Conservation (phyloP, 1,140 invertebrate genomes). For the Drosophila murphyi region DNA sequence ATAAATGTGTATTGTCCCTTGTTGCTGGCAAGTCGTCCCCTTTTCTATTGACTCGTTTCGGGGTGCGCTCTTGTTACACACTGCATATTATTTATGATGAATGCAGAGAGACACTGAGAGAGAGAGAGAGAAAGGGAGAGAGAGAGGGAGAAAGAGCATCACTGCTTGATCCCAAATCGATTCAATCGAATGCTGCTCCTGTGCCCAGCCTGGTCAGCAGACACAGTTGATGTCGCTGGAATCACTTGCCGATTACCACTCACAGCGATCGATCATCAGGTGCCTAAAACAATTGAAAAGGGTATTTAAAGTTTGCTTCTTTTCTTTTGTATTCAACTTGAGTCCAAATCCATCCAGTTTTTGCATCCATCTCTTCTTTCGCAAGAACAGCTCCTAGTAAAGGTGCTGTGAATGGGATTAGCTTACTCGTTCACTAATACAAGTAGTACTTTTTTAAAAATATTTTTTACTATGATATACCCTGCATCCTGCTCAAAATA, state of each 20-base stretch:
- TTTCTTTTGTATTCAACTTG: constrained; percentile 1
- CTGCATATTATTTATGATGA: constrained; percentile 3
- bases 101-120: neutral
- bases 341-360: constrained; percentile 22
- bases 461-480: too few species aligned
- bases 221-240: neutral
- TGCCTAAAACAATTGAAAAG: too few species aligned
- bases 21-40: constrained; percentile 18
- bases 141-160: neutral
- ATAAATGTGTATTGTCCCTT: constrained; percentile 5
- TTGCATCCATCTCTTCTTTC: too few species aligned
- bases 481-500: too few species aligned
- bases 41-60: constrained; percentile 26
- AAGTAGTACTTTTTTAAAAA: too few species aligned
- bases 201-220: too few species aligned
- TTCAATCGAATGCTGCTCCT: neutral
- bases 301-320: too few species aligned
- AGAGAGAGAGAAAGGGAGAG: neutral
- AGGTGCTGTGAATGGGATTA: neutral
- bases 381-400: neutral
- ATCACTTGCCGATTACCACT: neutral
- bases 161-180: neutral
- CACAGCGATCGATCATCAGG: too few species aligned
- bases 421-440: neutral
- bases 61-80: constrained; percentile 40